phyloP scores from a whole-genome alignment of 2,888 invertebrate genomes.

The Eudemis profundana region DNA sequence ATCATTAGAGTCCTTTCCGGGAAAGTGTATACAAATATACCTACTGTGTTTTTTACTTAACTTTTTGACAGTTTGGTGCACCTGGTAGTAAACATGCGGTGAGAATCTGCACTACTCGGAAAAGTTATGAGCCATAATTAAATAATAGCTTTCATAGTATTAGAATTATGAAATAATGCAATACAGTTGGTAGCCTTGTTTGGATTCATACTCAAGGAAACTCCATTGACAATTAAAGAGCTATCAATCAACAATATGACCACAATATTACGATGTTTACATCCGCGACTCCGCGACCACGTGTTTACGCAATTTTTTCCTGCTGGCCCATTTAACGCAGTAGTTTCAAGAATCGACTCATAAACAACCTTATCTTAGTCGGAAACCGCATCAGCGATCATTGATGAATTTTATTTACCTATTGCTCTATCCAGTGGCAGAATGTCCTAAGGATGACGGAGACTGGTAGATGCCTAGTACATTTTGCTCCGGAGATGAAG shows the following conservation, averaged over 20 bases:
- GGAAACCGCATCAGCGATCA: slow-evolving; percentile 23
- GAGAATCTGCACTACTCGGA: no score
- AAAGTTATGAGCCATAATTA: no score
- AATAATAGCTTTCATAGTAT: no score
- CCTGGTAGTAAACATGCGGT: no score
- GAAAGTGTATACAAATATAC: no score
- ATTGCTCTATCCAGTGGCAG: slow-evolving; percentile 1
- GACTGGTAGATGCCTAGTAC: background rate
- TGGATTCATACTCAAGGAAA: background rate
- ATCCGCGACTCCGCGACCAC: slow-evolving; percentile 15
- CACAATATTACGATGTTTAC: slow-evolving; percentile 25
- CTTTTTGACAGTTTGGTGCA: no score
- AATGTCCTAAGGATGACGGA: background rate
- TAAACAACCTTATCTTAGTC: slow-evolving; percentile 34
- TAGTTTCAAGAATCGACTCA: slow-evolving; percentile 29
- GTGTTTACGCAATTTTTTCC: slow-evolving; percentile 33
- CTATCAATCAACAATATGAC: no score
- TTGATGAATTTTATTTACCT: slow-evolving; percentile 31
- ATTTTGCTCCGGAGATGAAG: background rate
- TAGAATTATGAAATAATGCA: no score
- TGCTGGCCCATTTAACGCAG: slow-evolving; percentile 25
- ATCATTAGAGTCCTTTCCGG: no score
- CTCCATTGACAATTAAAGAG: slow-evolving; percentile 3
- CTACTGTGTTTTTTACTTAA: no score
- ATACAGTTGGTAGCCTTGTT: background rate